A percentile compares a stretch with the other conserved stretches of the same genome.
These are phyloP conservation scores for Hirtodrosophila cameraria DNA, from an alignment of 2,888 invertebrate species.

Conservation along the genomic window DNA sequence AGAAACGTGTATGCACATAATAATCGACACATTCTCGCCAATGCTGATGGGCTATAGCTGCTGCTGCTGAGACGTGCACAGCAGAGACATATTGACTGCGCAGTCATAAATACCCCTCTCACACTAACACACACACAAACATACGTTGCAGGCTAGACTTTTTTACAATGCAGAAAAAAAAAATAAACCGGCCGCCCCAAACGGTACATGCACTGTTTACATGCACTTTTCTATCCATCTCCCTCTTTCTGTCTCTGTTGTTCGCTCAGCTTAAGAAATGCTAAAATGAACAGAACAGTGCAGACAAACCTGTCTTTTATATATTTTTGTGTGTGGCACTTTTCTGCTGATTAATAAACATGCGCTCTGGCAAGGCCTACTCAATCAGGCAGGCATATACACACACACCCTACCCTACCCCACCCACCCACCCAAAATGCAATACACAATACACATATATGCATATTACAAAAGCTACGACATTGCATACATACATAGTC, in stretches of 20 bases:
- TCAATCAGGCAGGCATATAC: conserved; percentile 68
- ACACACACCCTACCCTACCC: conserved; percentile 25
- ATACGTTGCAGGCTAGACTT: conserved; percentile 51
- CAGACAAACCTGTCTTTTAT: conserved; percentile 40
- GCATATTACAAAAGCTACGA: conserved; percentile 10
- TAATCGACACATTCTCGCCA: conserved; percentile 74
- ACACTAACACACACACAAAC: conserved; percentile 8
- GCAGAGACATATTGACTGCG: conserved; percentile 63
- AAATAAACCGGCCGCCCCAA: conserved; percentile 64
- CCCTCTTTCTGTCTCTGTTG: conserved; percentile 16
- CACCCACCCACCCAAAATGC: conserved; percentile 23
- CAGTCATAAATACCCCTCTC: conserved; percentile 65
- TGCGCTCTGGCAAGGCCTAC: conserved; percentile 74
- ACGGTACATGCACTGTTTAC: conserved; percentile 61
- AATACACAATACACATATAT: conserved; percentile 22
- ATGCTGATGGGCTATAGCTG: conserved; percentile 55
- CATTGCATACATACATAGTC: conserved; percentile 37
- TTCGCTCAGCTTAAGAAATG: conserved; percentile 49
- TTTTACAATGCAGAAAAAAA: conserved; percentile 54
- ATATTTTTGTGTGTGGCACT: conserved; percentile 47
- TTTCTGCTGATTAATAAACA: conserved; percentile 72
- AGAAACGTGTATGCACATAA: conserved; percentile 71
- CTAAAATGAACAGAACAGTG: conserved; percentile 43
- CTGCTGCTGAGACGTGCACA: conserved; percentile 42
- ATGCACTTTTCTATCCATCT: conserved; percentile 39